phyloP scores from a whole-genome alignment of 2,113 vertebrate species.

The Anoura caudifer region DNA sequence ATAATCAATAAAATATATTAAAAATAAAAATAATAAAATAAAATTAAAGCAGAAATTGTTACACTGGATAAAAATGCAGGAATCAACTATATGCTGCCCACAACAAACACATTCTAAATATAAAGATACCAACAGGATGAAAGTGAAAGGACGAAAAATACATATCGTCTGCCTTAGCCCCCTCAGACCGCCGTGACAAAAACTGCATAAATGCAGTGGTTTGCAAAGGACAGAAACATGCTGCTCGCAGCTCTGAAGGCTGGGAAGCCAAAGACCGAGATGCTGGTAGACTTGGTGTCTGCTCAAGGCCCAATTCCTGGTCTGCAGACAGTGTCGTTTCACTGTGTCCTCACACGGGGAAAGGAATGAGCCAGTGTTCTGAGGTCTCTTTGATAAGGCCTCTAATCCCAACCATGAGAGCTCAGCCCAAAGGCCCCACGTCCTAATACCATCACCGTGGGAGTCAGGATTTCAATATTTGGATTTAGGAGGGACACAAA shows the following conservation, averaged over 20 bases:
- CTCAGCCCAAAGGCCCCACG: neutral
- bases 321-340: neutral
- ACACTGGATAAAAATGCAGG: neutral
- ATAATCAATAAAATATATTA: too few species aligned
- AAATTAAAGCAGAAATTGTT: neutral
- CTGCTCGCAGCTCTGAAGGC: neutral
- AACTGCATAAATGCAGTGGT: neutral
- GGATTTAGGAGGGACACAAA: neutral
- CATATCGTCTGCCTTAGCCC: neutral
- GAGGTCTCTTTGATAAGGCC: neutral
- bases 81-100: neutral
- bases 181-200: neutral
- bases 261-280: neutral
- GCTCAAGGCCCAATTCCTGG: neutral
- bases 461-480: neutral
- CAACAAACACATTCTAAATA: neutral
- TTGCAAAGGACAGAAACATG: neutral
- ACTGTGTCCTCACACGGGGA: neutral
- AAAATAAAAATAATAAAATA: too few species aligned
- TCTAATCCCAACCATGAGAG: neutral
- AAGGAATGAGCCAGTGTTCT: neutral
- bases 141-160: neutral
- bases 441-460: neutral
- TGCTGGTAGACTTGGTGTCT: neutral
- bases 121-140: neutral